Evolutionary conservation across 2,797 vertebrate genomes (phyloP), one percentile per base, ranked within the genome.

Genomic region (Anguilla obscura): DNA sequence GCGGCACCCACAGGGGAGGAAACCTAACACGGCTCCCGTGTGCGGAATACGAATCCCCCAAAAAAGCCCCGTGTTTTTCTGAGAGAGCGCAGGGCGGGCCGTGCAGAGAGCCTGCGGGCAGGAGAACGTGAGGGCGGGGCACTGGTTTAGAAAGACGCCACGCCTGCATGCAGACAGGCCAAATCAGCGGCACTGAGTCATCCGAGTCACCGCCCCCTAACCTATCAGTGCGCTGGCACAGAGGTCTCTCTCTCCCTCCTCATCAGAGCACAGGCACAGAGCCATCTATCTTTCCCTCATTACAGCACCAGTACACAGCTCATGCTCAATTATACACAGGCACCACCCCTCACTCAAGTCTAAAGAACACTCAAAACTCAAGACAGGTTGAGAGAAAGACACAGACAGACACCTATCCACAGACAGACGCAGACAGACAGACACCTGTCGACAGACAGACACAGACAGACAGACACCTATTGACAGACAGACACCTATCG

Each of bases 101-200:
- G 4, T 82, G 54, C 33, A 66, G 36, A n/a, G n/a, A n/a, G 33
- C 63, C 63, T 69, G 63, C 33, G 48, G 18, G 5, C 60, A 86
- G 36, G 60, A n/a, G 58, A 66, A 86, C 1, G 24, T 2, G 56
- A 86, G 84, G 84, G 58, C 18, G 84, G 56, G 2, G 36, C 18
- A 33, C 33, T 21, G 84, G 18, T 84, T 33, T n/a, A n/a, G 40
- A 40, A 50, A 82, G 79, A n/a, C 40, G 40, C 18, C 83, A 58
- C n/a, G 40, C 83, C 83, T 58, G 21, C 10, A 50, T 84, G 27
- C 4, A 56, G 83, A 54, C 54, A 9, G 86, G 76, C 76, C 40
- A 87, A 66, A 87, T 33, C 76, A 83, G 16, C 74, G 30, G 0
- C 45, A 21, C 30, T 79, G 74, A 79, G 74, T 79, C 74, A 79